Evolutionary conservation across 2,113 vertebrate genomes (phyloP), one percentile per base, ranked within the genome.

Genomic region (Hyperoodon ampullatus): DNA sequence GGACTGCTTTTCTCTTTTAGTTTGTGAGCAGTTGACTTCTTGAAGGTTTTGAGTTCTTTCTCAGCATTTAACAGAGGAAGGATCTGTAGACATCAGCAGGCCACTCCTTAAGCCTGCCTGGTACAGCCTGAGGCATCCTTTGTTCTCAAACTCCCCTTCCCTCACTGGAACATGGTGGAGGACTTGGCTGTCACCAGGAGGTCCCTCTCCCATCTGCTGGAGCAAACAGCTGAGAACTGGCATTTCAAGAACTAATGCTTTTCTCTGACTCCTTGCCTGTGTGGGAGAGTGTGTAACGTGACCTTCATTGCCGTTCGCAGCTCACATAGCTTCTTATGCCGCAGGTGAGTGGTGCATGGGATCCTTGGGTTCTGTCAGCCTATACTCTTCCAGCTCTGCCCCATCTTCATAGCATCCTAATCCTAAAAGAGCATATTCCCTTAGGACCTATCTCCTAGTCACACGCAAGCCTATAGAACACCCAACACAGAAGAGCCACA

Each of bases 261-360:
- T 50, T 85, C 35, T 70, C 16, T 86, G 61, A 55, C 66, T 86
- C 4, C 42, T 30, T 23, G 12, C 26, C 47, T 74, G n/a, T 53
- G 26, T 7, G 55, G 26, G 60, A 71, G 10, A 42, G 10, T 26
- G 18, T 58, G 2, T 44, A 70, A 42, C 9, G 39, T 44, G 42
- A n/a, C 13, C 44, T 83, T n/a, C 26, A 30, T 42, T 47, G 78
- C n/a, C 1, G 2, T 24, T 86, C 16, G 19, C 18, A 80, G 44
- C 19, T 33, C 74, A 35, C 11, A 15, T 4, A 23, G 18, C 44
- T 66, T 82, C 9, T 70, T 75, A n/a, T 6, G 44, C 7, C 58
- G 1, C 33, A 44, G 21, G 5, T 24, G 10, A 61, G 23, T 75
- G 9, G 2, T 21, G 7, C 3, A 12, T 15, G 33, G 11, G 0